Conservation (phyloP, 2,888 invertebrate species). For the Torymus texanus region DNA sequence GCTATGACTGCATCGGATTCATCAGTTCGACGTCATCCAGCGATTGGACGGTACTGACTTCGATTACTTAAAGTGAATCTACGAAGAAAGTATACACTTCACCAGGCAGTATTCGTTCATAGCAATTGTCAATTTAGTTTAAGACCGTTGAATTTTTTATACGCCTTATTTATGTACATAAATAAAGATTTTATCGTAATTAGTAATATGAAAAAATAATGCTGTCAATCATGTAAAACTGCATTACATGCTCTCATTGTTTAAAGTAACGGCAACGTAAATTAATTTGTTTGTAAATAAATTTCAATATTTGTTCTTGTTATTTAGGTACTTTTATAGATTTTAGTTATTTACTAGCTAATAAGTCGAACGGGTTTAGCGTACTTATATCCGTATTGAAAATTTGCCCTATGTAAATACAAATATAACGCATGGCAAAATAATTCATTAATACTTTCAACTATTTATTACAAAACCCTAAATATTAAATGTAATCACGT, state of each 20-base stretch:
- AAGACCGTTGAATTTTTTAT: slow-evolving; percentile 57
- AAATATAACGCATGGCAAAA: slow-evolving; percentile 24
- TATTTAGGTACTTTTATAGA: slow-evolving; percentile 33
- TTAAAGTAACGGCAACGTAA: slow-evolving; percentile 21
- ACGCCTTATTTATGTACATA: slow-evolving; percentile 62
- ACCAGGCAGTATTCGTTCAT: slow-evolving; percentile 46
- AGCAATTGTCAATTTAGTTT: slow-evolving; percentile 40
- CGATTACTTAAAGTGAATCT: slow-evolving; percentile 13
- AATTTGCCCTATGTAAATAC: slow-evolving; percentile 38
- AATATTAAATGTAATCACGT: slow-evolving; percentile 33
- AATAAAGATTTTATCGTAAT: slow-evolving; percentile 46
- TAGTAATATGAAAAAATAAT: slow-evolving; percentile 19
- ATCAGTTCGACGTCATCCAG: background rate
- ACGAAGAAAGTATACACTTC: slow-evolving; percentile 6
- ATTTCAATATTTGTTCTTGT: slow-evolving; percentile 42
- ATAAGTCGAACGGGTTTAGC: slow-evolving; percentile 16
- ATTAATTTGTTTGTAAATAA: slow-evolving; percentile 45
- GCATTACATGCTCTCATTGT: slow-evolving; percentile 20
- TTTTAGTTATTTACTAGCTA: slow-evolving; percentile 25
- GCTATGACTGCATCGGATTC: slow-evolving; percentile 39
- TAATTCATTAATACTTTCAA: slow-evolving; percentile 33
- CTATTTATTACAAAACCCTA: slow-evolving; percentile 37
- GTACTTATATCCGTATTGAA: slow-evolving; percentile 14
- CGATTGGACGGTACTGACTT: slow-evolving; percentile 9
- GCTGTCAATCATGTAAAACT: slow-evolving; percentile 13